phyloP scores from a whole-genome alignment of 2,797 vertebrate species.

The Natrix natrix region DNA sequence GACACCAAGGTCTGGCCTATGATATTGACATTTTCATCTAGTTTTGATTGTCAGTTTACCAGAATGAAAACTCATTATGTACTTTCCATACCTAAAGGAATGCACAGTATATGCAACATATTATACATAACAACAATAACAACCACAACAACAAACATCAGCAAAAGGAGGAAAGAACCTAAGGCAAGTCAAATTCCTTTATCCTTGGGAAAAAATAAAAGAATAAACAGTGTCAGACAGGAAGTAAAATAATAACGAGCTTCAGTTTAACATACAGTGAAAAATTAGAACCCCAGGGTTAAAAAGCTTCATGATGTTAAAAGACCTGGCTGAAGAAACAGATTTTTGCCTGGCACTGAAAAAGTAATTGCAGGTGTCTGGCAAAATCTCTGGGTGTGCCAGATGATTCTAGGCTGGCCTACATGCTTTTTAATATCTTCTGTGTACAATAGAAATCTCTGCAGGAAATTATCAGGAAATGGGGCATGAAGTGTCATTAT shows the following conservation, averaged over 20 bases:
- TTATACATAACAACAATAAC: neutral
- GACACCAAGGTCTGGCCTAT: constrained; percentile 16
- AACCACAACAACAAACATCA: neutral
- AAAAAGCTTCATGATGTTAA: neutral
- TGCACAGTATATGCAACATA: neutral
- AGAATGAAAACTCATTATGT: constrained; percentile 26
- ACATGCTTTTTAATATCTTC: neutral
- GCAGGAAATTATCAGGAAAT: neutral
- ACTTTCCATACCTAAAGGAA: constrained; percentile 22
- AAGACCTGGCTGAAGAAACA: neutral
- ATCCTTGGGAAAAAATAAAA: neutral
- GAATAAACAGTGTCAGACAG: neutral
- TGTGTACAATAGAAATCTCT: neutral
- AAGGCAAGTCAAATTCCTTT: neutral
- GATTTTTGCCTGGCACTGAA: neutral
- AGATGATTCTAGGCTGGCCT: neutral
- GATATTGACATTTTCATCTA: constrained; percentile 18
- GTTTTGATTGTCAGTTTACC: constrained; percentile 4
- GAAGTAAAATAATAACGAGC: neutral
- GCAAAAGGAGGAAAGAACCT: neutral
- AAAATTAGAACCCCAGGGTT: neutral
- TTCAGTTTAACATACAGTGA: neutral
- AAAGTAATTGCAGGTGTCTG: neutral
- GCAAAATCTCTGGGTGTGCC: neutral
- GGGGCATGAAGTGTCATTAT: neutral